Evolutionary conservation across 2,888 invertebrate species (phyloP).

Genomic region (Nymphalis polychloros): DNA sequence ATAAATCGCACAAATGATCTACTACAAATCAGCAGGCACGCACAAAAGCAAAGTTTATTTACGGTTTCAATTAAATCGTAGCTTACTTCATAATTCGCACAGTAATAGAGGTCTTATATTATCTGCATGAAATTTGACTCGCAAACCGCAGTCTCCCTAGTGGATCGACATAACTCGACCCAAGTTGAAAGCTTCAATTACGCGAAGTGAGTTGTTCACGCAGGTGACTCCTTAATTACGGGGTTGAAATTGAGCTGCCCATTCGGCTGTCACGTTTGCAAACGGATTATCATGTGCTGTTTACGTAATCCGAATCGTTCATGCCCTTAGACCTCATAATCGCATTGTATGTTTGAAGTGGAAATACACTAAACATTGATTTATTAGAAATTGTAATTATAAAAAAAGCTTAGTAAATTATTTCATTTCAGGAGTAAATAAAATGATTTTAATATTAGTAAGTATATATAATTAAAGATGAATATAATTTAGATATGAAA

Average conservation of each 20-base stretch:
- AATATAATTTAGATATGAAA: too few species aligned
- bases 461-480: too few species aligned
- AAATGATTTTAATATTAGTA: too few species aligned
- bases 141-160: constrained; percentile 66
- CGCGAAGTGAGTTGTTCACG: constrained; percentile 77
- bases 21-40: constrained; percentile 4
- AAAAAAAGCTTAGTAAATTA: background rate
- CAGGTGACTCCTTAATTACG: constrained; percentile 81
- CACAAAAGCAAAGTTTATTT: constrained; percentile 46
- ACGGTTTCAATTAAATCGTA: constrained; percentile 72
- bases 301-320: constrained; percentile 48
- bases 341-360: constrained; percentile 15
- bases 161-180: constrained; percentile 74
- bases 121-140: constrained; percentile 78
- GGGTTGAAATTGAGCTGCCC: constrained; percentile 76
- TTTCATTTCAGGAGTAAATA: too few species aligned
- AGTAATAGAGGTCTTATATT: constrained; percentile 72
- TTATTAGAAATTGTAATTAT: background rate
- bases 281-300: constrained; percentile 73
- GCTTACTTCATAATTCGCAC: constrained; percentile 67
- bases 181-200: constrained; percentile 79
- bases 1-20: background rate
- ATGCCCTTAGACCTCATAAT: constrained; percentile 31
- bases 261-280: constrained; percentile 74
- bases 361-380: constrained; percentile 8